These are phyloP conservation scores for Phymanthus crucifer DNA, from an alignment of 92 coral and sea anemone species.

Conservation along the genomic window DNA sequence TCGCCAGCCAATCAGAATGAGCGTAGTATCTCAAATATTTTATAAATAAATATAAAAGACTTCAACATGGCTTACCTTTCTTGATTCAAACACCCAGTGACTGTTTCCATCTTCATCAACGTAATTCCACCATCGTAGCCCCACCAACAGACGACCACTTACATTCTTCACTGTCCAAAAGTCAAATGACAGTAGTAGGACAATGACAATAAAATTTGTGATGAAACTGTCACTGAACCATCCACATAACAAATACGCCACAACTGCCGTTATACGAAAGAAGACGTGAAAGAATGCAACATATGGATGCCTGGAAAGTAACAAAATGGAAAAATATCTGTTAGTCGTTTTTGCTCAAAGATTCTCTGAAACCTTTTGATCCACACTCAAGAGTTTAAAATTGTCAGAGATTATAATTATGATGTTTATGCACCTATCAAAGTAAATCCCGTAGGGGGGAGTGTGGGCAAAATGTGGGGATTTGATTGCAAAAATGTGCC, in stretches of 20 bases:
- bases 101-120: conserved; percentile 99
- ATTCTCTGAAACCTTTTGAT: neutral
- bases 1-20: too few relatives aligned
- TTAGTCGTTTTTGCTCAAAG: too few relatives aligned
- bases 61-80: conserved; percentile 67
- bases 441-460: too few relatives aligned
- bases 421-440: too few relatives aligned
- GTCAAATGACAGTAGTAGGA: conserved; percentile 86
- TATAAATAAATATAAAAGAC: too few relatives aligned
- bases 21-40: too few relatives aligned
- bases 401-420: too few relatives aligned
- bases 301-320: conserved; percentile 75
- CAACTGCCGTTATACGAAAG: conserved; percentile 82
- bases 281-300: conserved; percentile 81
- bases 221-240: conserved; percentile 93
- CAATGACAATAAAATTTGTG: conserved; percentile 90
- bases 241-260: conserved; percentile 92
- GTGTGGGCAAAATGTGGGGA: too few relatives aligned
- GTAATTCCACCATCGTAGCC: conserved; percentile 99
- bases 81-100: conserved; percentile 99
- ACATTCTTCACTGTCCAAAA: conserved; percentile 99
- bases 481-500: too few relatives aligned
- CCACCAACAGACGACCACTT: conserved; percentile 93
- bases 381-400: too few relatives aligned
- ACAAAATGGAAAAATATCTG: neutral